phyloP scores from a whole-genome alignment of 2,797 vertebrate genomes.

The Anguilla obscura region DNA sequence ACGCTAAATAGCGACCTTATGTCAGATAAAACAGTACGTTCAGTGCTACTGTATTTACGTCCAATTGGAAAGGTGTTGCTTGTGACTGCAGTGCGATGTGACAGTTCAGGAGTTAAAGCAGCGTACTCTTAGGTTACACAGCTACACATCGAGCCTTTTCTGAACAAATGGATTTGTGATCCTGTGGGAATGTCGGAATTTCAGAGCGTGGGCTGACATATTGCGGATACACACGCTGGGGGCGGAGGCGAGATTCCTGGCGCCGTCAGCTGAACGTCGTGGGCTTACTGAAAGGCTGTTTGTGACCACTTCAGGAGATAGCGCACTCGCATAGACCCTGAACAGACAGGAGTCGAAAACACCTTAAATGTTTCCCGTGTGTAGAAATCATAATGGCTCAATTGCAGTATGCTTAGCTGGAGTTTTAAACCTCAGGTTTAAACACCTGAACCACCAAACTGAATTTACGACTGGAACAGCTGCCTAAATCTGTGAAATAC shows the following conservation, averaged over 20 bases:
- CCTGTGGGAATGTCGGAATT: conserved; percentile 13
- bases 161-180: background rate
- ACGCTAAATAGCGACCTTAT: background rate
- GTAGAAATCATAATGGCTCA: background rate
- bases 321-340: background rate
- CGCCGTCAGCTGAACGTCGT: background rate
- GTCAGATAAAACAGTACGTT: background rate
- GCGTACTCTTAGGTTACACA: background rate
- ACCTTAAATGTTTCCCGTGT: background rate
- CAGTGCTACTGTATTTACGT: background rate
- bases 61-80: background rate
- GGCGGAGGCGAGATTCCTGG: conserved; percentile 5
- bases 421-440: background rate
- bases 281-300: conserved; percentile 9
- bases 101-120: background rate
- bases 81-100: background rate
- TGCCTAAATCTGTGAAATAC: background rate
- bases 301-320: background rate
- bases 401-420: background rate
- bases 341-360: background rate
- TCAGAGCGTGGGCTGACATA: background rate
- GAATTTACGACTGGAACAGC: background rate
- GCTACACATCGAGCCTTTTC: background rate
- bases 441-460: background rate
- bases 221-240: background rate